phyloP scores from a whole-genome alignment of 2,888 invertebrate species.

The Cosmopolites sordidus region DNA sequence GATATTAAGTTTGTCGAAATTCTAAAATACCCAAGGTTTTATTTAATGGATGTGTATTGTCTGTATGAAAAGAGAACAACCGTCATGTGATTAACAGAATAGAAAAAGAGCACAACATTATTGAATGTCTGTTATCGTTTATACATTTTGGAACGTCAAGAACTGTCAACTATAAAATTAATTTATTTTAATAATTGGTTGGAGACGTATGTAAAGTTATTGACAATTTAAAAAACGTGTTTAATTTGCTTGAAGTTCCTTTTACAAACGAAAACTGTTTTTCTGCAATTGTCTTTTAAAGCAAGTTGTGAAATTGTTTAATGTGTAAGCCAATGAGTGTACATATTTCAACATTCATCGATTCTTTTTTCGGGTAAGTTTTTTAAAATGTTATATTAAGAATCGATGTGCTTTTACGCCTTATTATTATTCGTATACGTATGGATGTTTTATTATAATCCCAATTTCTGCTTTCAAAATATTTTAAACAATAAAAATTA shows the following conservation, averaged over 20 bases:
- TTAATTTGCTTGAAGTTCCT: conserved; percentile 7
- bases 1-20: no score
- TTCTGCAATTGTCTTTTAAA: no score
- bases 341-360: conserved; percentile 5
- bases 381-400: no score
- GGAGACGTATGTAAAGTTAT: conserved; percentile 6
- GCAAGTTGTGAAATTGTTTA: neutral
- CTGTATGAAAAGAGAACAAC: neutral
- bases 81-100: neutral
- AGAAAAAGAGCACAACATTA: neutral
- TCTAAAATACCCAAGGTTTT: no score
- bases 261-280: neutral
- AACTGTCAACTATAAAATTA: neutral
- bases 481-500: no score
- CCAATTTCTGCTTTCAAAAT: no score
- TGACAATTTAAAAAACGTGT: conserved; percentile 4
- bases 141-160: neutral
- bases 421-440: no score
- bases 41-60: no score
- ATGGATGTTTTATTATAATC: no score
- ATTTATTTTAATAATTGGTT: conserved; percentile 2
- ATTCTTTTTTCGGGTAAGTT: conserved; percentile 3
- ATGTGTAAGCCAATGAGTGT: conserved; percentile 4
- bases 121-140: neutral
- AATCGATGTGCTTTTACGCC: no score